Evolutionary conservation across 2,797 vertebrate species (phyloP).

Genomic region (Rhinichthys osculus): DNA sequence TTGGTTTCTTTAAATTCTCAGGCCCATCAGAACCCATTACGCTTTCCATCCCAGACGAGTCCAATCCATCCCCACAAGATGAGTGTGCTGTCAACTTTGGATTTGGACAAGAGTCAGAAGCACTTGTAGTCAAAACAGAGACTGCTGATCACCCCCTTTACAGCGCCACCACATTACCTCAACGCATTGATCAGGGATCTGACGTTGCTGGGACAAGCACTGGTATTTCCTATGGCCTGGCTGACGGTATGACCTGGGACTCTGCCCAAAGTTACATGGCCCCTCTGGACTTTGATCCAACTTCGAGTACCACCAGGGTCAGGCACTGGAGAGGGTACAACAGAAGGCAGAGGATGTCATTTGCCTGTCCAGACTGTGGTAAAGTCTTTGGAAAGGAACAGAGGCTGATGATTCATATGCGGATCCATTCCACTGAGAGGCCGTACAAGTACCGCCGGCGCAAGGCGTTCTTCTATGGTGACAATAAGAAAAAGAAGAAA

Average conservation of each 20-base stretch:
- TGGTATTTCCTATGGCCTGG: not conserved
- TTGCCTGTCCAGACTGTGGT: conserved; percentile 61
- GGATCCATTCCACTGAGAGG: conserved; percentile 55
- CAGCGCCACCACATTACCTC: conserved; percentile 19
- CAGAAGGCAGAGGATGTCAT: conserved; percentile 59
- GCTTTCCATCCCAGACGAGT: conserved; percentile 14
- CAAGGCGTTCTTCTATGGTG: conserved; percentile 58
- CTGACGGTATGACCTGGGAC: conserved; percentile 34
- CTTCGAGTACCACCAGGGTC: conserved; percentile 15
- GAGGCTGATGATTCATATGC: conserved; percentile 56
- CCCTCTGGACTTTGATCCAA: conserved; percentile 58
- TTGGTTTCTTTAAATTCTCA: not conserved
- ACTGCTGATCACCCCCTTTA: conserved; percentile 39
- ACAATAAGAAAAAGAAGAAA: conserved; percentile 53
- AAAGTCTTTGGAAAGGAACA: conserved; percentile 59
- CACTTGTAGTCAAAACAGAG: conserved; percentile 53
- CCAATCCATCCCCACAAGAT: conserved; percentile 10
- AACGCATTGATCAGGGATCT: conserved; percentile 20
- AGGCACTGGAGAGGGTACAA: not conserved
- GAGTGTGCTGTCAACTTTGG: conserved; percentile 2
- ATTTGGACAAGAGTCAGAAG: conserved; percentile 16
- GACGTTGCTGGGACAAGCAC: conserved; percentile 37
- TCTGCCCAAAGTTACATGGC: conserved; percentile 60
- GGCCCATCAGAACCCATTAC: conserved; percentile 22
- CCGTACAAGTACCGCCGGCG: conserved; percentile 56